Conservation (phyloP, 2,888 invertebrate species). For the Platynereis dumerilii region DNA sequence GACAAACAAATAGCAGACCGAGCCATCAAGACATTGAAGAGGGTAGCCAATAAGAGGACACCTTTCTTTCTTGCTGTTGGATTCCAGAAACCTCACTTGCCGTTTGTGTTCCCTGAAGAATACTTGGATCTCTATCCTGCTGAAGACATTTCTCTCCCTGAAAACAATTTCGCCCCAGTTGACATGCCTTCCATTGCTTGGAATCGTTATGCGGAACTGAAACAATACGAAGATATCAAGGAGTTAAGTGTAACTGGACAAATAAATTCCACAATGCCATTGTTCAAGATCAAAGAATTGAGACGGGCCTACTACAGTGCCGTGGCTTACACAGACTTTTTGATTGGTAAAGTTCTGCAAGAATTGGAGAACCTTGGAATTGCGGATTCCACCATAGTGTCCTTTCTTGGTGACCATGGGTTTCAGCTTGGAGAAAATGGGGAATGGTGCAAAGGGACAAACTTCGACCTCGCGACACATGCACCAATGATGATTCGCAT, state of each 20-base stretch:
- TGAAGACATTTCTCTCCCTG: constrained; percentile 16
- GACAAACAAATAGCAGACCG: constrained; percentile 21
- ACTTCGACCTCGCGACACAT: constrained; percentile 29
- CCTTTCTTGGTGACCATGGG: constrained; percentile 45
- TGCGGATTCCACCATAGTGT: constrained; percentile 40
- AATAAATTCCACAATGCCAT: constrained; percentile 26
- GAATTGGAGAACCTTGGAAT: constrained; percentile 36
- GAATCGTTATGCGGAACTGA: constrained; percentile 17
- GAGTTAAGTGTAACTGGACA: constrained; percentile 14
- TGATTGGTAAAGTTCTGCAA: constrained; percentile 36
- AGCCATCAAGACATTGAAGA: constrained; percentile 9
- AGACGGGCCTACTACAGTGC: constrained; percentile 43
- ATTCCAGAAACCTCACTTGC: constrained; percentile 27
- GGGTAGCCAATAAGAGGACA: constrained; percentile 5
- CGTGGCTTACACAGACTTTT: constrained; percentile 39
- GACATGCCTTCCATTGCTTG: constrained; percentile 29
- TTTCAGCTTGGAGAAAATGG: constrained; percentile 43
- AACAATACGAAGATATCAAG: constrained; percentile 28
- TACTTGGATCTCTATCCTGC: constrained; percentile 21
- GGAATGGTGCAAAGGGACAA: constrained; percentile 30
- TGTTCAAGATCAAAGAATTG: constrained; percentile 27
- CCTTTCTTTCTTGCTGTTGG: constrained; percentile 33
- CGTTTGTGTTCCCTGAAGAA: constrained; percentile 30
- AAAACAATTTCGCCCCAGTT: constrained; percentile 24
- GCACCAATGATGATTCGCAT: constrained; percentile 28